Base-by-base conservation (phyloP, 1,140 invertebrate genomes). In the Cydia amplana region DNA sequence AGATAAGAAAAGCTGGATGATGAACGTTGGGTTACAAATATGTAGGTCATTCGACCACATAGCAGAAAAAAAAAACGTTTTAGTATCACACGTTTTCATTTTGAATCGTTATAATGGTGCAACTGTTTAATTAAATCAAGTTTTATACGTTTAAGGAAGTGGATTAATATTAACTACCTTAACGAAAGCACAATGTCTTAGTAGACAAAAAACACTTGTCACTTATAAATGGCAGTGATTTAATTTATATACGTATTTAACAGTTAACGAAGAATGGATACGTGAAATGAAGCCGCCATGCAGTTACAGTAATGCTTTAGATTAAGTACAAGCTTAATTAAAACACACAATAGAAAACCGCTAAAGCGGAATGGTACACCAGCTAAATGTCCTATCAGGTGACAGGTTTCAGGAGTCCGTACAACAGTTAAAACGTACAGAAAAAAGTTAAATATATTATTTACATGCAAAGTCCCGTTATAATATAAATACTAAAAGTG, bases 291-390 rank as follows among this genome's bases (percentile, higher is more conserved):
- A 36, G n/a, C 7, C 10, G n/a, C 7, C 10, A 2, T 20, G n/a
- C 28, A 70, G n/a, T 60, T 10, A 60, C 36, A 32, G 25, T 40
- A 40, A 40, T 70, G 28, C 65, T 60, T 60, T 23, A 36, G n/a
- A 43, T 70, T 70, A 70, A 70, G 65, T 70, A 70, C n/a, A 36
- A 36, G 65, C 28, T 36, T 70, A 70, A 70, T 70, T 70, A 43
- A 70, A 70, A 36, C 32, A 18, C 28, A 70, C 65, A 70, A 70
- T 70, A 40, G 65, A 4, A 70, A 36, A 70, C 65, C 28, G 32
- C 36, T 70, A 70, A 70, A 18, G 5, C 28, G 32, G 28, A 70
- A 70, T n/a, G 65, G 32, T 43, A 36, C 7, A 18, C 65, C 16
- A 70, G 28, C 18, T 40, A 43, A 70, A 32, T 70, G n/a, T 70